Base-by-base conservation (phyloP, 2,888 invertebrate species). In the Nipponacmea schrenckii region DNA sequence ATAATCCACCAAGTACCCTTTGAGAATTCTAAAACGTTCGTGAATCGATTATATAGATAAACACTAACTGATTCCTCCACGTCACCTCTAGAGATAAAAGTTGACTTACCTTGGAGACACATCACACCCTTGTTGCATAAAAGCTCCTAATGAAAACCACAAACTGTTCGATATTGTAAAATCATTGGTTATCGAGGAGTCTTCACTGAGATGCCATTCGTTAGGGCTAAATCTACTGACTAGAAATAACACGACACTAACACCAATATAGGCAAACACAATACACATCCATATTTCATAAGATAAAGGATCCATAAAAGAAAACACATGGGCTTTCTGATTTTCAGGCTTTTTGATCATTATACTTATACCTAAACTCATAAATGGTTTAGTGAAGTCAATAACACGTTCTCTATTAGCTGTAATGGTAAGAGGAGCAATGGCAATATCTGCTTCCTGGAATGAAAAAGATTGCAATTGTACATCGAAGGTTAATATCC, bases 61-160 rank as follows among this genome's bases (percentile, higher is more conserved):
- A 10, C 10, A 5, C 10, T 39, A 10, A 10, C 4, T 39, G 39
- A 10, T 10, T 31, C 31, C 31, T 31, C 31, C 31, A 5, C 5
- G 31, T 31, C 31, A 31, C 5, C 31, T 31, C 31, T 3, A 31
- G 31, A 31, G 31, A 3, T 2, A 5, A 5, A 31, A 31, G 31
- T 31, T 31, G 39, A 88, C 90, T 90, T 91, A 96, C 93, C 96
- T 93, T 20, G 98, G 98, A 68, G 96, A 95, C 77, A 98, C 95
- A 90, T 98, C 98, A 87, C 96, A 96, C 74, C 98, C 98, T 90
- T 98, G 98, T 90, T 98, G 98, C 96, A 98, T 97, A 90, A 98
- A 96, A 48, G 98, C 97, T 31, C 97, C 97, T 77, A 98, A 91
- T 0, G 98, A 94, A 90, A 98, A 98, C 98, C 98, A 98, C 81